These are phyloP conservation scores for Psammodynastes pulverulentus DNA, from an alignment of 2,113 vertebrate genomes.

Conservation along the genomic window DNA sequence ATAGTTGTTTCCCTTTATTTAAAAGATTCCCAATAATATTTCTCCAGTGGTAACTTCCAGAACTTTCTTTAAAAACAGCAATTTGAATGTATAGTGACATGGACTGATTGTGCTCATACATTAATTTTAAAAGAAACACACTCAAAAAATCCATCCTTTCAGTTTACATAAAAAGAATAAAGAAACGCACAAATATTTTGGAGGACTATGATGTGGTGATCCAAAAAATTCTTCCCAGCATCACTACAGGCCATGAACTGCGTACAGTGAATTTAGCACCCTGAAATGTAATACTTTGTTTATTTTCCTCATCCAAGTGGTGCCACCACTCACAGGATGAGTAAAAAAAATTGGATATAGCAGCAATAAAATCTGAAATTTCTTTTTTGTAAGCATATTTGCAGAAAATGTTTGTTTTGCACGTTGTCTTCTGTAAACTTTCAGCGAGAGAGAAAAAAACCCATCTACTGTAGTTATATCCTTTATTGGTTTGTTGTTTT, in stretches of 20 bases:
- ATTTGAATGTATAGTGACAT: slow-evolving; percentile 1
- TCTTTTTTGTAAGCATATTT: slow-evolving; percentile 78
- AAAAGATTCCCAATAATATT: slow-evolving; percentile 23
- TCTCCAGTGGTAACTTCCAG: slow-evolving; percentile 31
- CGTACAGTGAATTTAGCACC: slow-evolving; percentile 56
- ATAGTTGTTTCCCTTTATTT: background rate
- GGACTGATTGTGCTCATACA: slow-evolving; percentile 12
- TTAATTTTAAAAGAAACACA: slow-evolving; percentile 16
- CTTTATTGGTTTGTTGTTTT: background rate
- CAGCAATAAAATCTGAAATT: slow-evolving; percentile 81
- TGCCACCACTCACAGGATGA: slow-evolving; percentile 53
- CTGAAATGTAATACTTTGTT: slow-evolving; percentile 31
- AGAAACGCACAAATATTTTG: slow-evolving; percentile 23
- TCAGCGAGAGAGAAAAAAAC: slow-evolving; percentile 50
- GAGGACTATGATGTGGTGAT: slow-evolving; percentile 17
- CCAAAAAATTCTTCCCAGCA: slow-evolving; percentile 11
- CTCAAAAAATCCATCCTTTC: slow-evolving; percentile 26
- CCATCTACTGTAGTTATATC: slow-evolving; percentile 51
- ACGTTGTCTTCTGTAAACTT: slow-evolving; percentile 58
- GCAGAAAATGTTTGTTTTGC: slow-evolving; percentile 70
- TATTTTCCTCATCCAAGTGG: slow-evolving; percentile 36
- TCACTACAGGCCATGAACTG: slow-evolving; percentile 31
- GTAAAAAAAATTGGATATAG: slow-evolving; percentile 73
- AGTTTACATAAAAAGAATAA: slow-evolving; percentile 29
- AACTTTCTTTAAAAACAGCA: slow-evolving; percentile 21